Base-by-base conservation (phyloP, 2,113 vertebrate species). In the Synodontis membranacea region DNA sequence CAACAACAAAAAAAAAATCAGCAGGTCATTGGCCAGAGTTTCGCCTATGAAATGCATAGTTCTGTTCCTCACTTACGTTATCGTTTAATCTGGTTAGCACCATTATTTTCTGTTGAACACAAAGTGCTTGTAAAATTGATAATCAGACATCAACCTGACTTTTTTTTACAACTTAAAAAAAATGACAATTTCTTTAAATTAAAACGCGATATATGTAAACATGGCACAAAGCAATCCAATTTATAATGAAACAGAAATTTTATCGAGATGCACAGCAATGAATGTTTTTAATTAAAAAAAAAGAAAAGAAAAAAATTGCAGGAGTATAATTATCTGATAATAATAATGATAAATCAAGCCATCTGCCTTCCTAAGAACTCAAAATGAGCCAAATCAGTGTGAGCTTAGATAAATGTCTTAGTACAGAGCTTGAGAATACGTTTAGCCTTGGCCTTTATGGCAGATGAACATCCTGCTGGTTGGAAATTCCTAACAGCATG, bases 401-500 rank as follows among this genome's bases (percentile, higher is more conserved):
- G 14, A 50, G 46, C 50, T 78, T 78, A 78, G 46, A 78, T 78
- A 50, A 78, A 50, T 78, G 28, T 78, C 46, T 78, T 31, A 50
- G 12, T 48, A 76, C 44, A 48, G 74, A 31, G 74, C 31, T 58
- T 25, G 34, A 39, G 52, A 80, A 80, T 58, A 80, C 15, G 21
- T 58, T 80, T 58, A 56, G 34, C 48, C 23, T 58, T 58, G 52
- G 78, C 78, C 78, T 80, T 80, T 58, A 80, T 15, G 34, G 23
- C 78, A 80, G 78, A 39, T 58, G 52, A 80, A 14, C 52, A 6
- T 58, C 78, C 52, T 80, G 78, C 52, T 80, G 78, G 78, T 80
- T 80, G 52, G 9, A 80, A 79, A 58, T 80, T 42, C 52, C 52
- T 42, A 39, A 39, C 78, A 80, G 78, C 78, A 52, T 80, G 52